Evolutionary conservation across 2,888 invertebrate genomes (phyloP).

Genomic region (Aproaerema taeniolella): DNA sequence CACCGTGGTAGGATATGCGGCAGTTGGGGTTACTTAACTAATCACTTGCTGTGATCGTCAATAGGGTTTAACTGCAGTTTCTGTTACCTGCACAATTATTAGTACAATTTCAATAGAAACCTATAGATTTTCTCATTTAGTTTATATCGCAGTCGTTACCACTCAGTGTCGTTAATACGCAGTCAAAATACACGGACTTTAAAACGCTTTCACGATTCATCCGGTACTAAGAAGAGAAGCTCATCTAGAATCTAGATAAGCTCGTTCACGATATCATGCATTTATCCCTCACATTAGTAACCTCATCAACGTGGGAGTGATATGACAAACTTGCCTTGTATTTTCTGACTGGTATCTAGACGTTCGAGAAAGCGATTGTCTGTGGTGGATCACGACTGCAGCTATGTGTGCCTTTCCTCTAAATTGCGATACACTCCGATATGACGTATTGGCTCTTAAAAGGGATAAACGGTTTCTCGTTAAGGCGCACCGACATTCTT

Average conservation of each 20-base stretch:
- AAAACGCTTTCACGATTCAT: neutral
- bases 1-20: no score
- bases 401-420: constrained; percentile 39
- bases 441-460: constrained; percentile 33
- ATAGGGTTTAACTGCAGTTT: neutral
- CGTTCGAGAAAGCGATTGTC: constrained; percentile 43
- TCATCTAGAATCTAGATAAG: constrained; percentile 16
- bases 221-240: constrained; percentile 17
- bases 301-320: constrained; percentile 29
- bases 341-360: constrained; percentile 32
- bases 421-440: constrained; percentile 40
- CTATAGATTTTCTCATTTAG: no score
- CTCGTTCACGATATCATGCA: constrained; percentile 11
- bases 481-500: constrained; percentile 27
- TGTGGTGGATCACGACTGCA: constrained; percentile 37
- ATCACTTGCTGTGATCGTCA: no score
- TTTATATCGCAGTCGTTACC: no score
- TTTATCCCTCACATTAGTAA: constrained; percentile 15
- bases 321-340: constrained; percentile 33
- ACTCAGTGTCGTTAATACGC: no score
- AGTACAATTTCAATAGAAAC: no score
- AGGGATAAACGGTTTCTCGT: constrained; percentile 38
- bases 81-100: neutral
- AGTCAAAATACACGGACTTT: no score
- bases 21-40: no score